Evolutionary conservation across 2,888 invertebrate species (phyloP), one percentile per base, ranked within the genome.

Genomic region (Camptogramma bilineatum): DNA sequence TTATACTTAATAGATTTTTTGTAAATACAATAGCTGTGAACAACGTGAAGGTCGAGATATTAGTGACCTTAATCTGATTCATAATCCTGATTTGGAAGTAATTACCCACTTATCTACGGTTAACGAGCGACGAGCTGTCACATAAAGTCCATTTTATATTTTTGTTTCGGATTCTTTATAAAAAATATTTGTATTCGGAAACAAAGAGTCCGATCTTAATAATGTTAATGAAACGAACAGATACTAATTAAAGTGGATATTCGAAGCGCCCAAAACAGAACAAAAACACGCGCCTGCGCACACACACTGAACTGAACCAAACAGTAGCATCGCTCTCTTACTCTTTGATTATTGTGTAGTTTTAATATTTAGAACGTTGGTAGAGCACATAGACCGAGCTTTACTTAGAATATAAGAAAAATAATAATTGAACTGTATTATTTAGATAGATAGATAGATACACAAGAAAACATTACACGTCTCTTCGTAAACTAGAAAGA

Each of bases 161-260:
- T 48, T 62, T 34, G 39, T 52, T 52, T 59, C 8, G 8, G 44
- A 60, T 64, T 52, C 46, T 52, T 62, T 16, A 50, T 51, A 42
- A 42, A 39, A 55, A 59, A 61, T 56, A 56, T 56, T 56, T 31
- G 52, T 34, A 46, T 52, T 56, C 39, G 55, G 60, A 64, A 55
- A 60, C 52, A 53, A 61, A 60, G 60, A 34, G 60, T 59, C 24
- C 53, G 31, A 63, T 53, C 63, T 58, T 53, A 54, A 55, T 64
- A 54, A 62, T 58, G 18, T 55, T 58, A 58, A 62, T 66, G 66
- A 66, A 62, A 62, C 39, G 62, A 65, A 58, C 66, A 66, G 58
- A 66, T 59, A 66, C 58, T 66, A 66, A 66, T 66, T 66, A 66
- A 62, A 62, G 51, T 51, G 57, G 55, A 60, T 60, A 60, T 60